These are phyloP conservation scores for Conus canariensis DNA, from an alignment of 2,888 invertebrate genomes.

Conservation along the genomic window DNA sequence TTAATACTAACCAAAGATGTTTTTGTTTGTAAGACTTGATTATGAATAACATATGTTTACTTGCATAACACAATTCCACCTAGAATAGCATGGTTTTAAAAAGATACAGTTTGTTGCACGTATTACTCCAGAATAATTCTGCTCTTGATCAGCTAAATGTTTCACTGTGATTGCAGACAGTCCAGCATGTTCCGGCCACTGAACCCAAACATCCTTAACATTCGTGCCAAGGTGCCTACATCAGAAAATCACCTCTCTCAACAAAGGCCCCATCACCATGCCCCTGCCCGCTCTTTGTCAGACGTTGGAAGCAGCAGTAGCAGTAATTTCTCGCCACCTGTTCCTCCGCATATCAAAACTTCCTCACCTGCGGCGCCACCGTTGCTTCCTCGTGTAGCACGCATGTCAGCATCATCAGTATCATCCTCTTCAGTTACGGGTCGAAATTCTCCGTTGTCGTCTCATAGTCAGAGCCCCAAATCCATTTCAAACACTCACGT, in stretches of 20 bases:
- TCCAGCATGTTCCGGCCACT: slow-evolving; percentile 61
- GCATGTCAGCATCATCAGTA: slow-evolving; percentile 39
- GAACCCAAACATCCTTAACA: slow-evolving; percentile 57
- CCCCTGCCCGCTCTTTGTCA: slow-evolving; percentile 41
- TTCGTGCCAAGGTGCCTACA: slow-evolving; percentile 52
- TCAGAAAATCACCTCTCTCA: slow-evolving; percentile 36
- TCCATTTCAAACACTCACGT: slow-evolving; percentile 45
- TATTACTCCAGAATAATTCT: no score
- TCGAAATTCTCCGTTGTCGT: slow-evolving; percentile 35
- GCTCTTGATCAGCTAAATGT: no score
- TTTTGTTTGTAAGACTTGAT: no score
- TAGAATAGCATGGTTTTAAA: no score
- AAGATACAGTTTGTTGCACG: no score
- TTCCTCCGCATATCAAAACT: slow-evolving; percentile 42
- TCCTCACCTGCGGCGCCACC: slow-evolving; percentile 50
- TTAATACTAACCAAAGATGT: no score
- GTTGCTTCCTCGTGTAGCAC: slow-evolving; percentile 53
- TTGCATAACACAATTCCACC: no score
- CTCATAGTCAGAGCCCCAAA: slow-evolving; percentile 26
- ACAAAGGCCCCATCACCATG: slow-evolving; percentile 38
- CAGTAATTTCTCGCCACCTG: slow-evolving; percentile 29
- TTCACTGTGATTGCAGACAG: slow-evolving; percentile 51
- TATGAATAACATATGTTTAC: no score
- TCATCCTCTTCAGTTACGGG: slow-evolving; percentile 42
- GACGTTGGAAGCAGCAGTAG: slow-evolving; percentile 33